Percentiles rank a stretch among this genome's conserved stretches.
Evolutionary conservation across 2,797 vertebrate genomes (phyloP).

Genomic region (Scleropages formosus): DNA sequence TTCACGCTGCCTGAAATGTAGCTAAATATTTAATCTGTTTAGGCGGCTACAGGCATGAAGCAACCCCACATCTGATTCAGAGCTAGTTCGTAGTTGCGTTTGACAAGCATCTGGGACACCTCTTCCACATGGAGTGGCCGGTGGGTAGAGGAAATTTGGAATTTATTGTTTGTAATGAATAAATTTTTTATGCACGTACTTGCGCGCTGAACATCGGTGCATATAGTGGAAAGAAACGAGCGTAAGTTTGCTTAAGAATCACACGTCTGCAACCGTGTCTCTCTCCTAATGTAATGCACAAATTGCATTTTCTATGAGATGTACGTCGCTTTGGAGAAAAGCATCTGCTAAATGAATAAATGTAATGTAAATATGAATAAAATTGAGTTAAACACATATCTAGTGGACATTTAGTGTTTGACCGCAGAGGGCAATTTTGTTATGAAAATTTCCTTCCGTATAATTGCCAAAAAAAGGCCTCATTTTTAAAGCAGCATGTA

Average conservation of each 20-base stretch:
- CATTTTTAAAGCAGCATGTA: no score
- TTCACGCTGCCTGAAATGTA: conserved; percentile 32
- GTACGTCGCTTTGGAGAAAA: no score
- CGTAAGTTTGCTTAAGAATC: no score
- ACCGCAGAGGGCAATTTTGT: conserved; percentile 9
- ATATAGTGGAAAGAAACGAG: no score
- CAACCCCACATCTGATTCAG: background rate
- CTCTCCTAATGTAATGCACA: no score
- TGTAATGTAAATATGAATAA: no score
- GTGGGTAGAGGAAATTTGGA: background rate
- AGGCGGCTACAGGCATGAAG: conserved; percentile 38
- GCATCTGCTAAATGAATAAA: no score
- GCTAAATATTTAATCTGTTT: conserved; percentile 69
- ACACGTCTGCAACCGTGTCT: no score
- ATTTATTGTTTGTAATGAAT: background rate
- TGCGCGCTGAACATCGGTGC: no score
- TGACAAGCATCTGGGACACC: background rate
- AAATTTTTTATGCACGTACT: no score
- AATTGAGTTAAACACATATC: background rate
- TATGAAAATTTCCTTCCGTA: background rate
- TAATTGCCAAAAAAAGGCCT: no score
- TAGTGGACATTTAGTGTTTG: conserved; percentile 8
- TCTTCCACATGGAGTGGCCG: conserved; percentile 16
- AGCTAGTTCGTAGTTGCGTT: background rate
- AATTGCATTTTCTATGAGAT: no score